These are phyloP conservation scores for Elgaria multicarinata DNA, from an alignment of 2,113 vertebrate species.

Conservation along the genomic window DNA sequence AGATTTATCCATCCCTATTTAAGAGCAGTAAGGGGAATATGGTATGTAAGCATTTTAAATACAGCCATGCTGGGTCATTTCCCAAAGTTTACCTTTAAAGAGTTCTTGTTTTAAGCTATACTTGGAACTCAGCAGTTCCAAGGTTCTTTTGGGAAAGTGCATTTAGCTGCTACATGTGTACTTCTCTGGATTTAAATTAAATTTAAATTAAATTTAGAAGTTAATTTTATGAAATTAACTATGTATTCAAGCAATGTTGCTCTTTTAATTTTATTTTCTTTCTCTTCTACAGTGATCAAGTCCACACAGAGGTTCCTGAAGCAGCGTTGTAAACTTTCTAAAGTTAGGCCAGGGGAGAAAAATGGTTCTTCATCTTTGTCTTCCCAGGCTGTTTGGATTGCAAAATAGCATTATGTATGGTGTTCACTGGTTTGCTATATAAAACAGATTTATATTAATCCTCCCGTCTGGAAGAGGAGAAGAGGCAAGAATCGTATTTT, in stretches of 20 bases:
- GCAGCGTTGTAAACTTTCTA: background rate
- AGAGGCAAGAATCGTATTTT: conserved; percentile 25
- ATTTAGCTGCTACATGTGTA: background rate
- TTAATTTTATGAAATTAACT: background rate
- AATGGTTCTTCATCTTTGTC: conserved; percentile 14
- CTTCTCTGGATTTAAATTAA: background rate
- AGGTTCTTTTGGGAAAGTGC: background rate
- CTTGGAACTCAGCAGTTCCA: background rate
- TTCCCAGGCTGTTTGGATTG: conserved; percentile 39
- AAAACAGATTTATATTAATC: background rate
- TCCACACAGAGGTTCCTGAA: background rate
- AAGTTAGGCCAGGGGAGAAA: conserved; percentile 32
- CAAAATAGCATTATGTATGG: background rate
- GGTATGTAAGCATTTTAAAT: background rate
- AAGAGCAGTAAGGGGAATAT: background rate
- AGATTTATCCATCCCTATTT: no score
- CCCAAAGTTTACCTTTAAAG: background rate
- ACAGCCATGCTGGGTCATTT: background rate
- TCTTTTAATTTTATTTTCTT: conserved; percentile 1
- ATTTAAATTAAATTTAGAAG: no score
- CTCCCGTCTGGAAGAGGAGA: background rate
- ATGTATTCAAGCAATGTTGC: background rate
- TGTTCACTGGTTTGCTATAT: background rate
- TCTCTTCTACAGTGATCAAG: background rate
- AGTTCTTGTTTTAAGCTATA: background rate